Evolutionary conservation across 2,888 invertebrate genomes (phyloP).

Genomic region (Anaspis maculata): DNA sequence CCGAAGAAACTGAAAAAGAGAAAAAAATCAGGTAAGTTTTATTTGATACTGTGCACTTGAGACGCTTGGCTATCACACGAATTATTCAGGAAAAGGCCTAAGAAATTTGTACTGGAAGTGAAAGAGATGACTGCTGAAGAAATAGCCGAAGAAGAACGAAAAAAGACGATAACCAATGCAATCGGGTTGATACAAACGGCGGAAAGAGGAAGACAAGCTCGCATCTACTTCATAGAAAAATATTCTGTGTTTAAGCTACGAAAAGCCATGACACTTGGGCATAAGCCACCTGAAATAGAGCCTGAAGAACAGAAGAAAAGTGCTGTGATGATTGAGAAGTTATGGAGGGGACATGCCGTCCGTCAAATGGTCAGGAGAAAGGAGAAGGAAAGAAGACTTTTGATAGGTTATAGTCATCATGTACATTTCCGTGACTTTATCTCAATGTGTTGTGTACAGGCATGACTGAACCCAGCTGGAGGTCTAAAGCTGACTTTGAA

Average conservation of each 20-base stretch:
- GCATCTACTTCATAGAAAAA: conserved; percentile 31
- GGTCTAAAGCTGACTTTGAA: conserved; percentile 42
- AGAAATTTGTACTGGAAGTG: conserved; percentile 12
- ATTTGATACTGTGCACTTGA: too few relatives aligned
- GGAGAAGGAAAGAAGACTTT: conserved; percentile 42
- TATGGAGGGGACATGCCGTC: conserved; percentile 44
- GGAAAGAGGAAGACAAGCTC: conserved; percentile 42
- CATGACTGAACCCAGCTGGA: conserved; percentile 49
- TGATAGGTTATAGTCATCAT: conserved; percentile 39
- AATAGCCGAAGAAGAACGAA: conserved; percentile 20
- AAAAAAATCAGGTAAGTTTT: conserved; percentile 16
- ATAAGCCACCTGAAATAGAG: conserved; percentile 6
- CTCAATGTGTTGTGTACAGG: conserved; percentile 27
- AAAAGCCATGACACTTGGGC: conserved; percentile 9
- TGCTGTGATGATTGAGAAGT: conserved; percentile 37
- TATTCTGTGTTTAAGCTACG: conserved; percentile 1
- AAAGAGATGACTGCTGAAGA: conserved; percentile 25
- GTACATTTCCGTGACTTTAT: too few relatives aligned
- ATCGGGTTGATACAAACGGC: conserved; percentile 41
- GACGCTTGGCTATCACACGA: too few relatives aligned
- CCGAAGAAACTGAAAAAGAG: conserved; percentile 14
- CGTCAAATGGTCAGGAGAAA: conserved; percentile 39
- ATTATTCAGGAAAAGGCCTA: conserved; percentile 6
- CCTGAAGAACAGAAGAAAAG: conserved; percentile 23
- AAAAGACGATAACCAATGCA: conserved; percentile 25